A percentile compares a stretch with the other conserved stretches of the same genome.
Evolutionary conservation across 2,113 vertebrate genomes (phyloP).

Genomic region (Gorilla gorilla): DNA sequence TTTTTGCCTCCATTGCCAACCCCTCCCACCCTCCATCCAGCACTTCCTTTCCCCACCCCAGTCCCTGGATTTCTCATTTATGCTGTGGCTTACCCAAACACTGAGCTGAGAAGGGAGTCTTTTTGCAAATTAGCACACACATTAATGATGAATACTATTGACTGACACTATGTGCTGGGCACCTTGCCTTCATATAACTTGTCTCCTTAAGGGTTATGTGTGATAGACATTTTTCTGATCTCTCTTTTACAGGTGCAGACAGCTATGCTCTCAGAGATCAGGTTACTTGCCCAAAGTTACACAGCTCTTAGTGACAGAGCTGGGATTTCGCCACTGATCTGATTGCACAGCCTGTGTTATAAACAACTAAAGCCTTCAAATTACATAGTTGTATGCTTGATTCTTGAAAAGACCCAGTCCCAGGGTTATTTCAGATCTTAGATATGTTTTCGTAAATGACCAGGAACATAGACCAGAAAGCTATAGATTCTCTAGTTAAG

Average conservation of each 20-base stretch:
- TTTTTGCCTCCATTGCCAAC: background rate
- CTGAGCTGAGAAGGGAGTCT: background rate
- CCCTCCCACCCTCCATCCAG: background rate
- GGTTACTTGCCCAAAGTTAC: background rate
- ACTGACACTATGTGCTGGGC: background rate
- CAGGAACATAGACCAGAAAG: background rate
- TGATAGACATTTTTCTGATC: background rate
- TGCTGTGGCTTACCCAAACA: background rate
- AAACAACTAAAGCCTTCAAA: slow-evolving; percentile 13
- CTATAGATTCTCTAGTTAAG: background rate
- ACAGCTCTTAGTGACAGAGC: background rate
- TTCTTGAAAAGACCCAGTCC: background rate
- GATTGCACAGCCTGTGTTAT: background rate
- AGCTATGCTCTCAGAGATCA: background rate
- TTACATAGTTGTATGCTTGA: background rate
- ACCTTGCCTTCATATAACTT: background rate
- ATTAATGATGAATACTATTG: background rate
- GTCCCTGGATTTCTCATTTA: background rate
- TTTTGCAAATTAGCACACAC: background rate
- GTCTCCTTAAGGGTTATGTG: background rate
- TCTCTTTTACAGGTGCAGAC: background rate
- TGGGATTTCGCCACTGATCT: background rate
- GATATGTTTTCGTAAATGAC: background rate
- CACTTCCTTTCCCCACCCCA: background rate
- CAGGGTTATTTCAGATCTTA: background rate